phyloP scores from a whole-genome alignment of 2,797 vertebrate species.

The Paedocypris micromegethes region DNA sequence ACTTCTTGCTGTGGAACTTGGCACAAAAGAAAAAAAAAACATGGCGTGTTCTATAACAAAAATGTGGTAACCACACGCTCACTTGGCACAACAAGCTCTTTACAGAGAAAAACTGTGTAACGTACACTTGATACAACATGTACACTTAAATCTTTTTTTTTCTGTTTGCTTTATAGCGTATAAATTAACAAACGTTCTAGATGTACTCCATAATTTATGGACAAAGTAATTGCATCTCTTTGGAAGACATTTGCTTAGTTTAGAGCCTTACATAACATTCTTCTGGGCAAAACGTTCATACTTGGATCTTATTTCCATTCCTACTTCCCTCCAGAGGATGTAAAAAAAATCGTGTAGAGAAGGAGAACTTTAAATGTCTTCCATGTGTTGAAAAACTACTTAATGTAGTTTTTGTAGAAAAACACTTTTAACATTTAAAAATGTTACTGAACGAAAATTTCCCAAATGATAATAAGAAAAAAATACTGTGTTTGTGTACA shows the following conservation, averaged over 20 bases:
- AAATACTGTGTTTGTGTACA: slow-evolving; percentile 62
- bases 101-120: too few relatives aligned
- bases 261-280: slow-evolving; percentile 29
- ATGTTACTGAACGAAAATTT: slow-evolving; percentile 9
- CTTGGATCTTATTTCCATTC: slow-evolving; percentile 33
- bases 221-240: slow-evolving; percentile 11
- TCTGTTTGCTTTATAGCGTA: too few relatives aligned
- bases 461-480: slow-evolving; percentile 41
- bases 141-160: too few relatives aligned
- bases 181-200: neutral
- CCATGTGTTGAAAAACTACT: slow-evolving; percentile 40
- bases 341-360: slow-evolving; percentile 17
- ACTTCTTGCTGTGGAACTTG: too few relatives aligned
- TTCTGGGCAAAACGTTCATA: slow-evolving; percentile 30
- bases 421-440: too few relatives aligned
- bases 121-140: too few relatives aligned
- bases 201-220: neutral
- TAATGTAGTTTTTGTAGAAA: neutral
- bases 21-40: too few relatives aligned
- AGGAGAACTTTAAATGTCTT: slow-evolving; percentile 41
- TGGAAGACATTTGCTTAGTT: slow-evolving; percentile 23
- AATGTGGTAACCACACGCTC: too few relatives aligned
- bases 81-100: too few relatives aligned
- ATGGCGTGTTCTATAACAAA: too few relatives aligned
- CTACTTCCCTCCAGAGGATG: slow-evolving; percentile 31